A percentile compares a stretch with the other conserved stretches of the same genome.
Evolutionary conservation across 2,888 invertebrate species (phyloP).

Genomic region (Monopis laevigella): DNA sequence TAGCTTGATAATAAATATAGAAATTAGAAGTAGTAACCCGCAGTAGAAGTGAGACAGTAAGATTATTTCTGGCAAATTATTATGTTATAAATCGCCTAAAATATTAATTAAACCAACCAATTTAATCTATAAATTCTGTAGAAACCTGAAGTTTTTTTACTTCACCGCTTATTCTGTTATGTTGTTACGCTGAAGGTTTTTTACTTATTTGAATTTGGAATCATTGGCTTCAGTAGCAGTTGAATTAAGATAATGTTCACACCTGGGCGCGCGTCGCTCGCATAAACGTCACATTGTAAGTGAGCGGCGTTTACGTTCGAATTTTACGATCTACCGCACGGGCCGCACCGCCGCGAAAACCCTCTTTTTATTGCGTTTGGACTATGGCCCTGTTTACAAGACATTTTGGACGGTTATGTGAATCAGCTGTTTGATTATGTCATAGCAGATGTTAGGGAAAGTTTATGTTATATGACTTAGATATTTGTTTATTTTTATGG

Average conservation of each 20-base stretch:
- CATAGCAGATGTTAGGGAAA: slow-evolving; percentile 27
- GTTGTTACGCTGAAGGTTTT: too few species aligned
- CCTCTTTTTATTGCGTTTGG: slow-evolving; percentile 13
- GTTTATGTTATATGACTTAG: slow-evolving; percentile 4
- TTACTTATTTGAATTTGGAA: slow-evolving; percentile 11
- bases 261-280: slow-evolving; percentile 37
- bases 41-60: too few species aligned
- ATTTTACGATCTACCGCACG: slow-evolving; percentile 19
- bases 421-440: slow-evolving; percentile 54
- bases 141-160: too few species aligned
- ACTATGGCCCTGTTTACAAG: slow-evolving; percentile 30
- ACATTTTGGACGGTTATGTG: slow-evolving; percentile 33
- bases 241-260: slow-evolving; percentile 65
- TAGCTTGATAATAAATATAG: too few species aligned
- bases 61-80: too few species aligned
- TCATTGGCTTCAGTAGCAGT: slow-evolving; percentile 48
- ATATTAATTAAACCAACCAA: too few species aligned
- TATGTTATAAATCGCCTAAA: too few species aligned
- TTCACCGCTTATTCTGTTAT: too few species aligned
- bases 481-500: neutral
- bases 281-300: slow-evolving; percentile 47
- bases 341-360: slow-evolving; percentile 16
- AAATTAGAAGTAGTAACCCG: too few species aligned
- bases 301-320: slow-evolving; percentile 24
- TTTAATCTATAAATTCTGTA: too few species aligned